Base-by-base conservation (phyloP, 2,113 vertebrate species). In the Eubucco bourcierii region DNA sequence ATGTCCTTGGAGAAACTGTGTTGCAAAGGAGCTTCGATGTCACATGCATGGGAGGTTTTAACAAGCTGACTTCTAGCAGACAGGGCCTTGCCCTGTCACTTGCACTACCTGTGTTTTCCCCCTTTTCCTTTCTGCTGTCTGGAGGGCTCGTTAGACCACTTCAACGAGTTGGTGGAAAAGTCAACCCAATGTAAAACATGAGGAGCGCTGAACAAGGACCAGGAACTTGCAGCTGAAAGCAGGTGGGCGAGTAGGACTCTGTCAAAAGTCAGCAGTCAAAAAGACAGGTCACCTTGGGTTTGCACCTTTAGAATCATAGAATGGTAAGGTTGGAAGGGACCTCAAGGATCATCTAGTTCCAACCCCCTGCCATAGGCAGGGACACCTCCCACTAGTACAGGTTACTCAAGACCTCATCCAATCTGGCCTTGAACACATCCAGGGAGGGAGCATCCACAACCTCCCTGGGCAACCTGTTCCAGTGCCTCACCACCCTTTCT, bases 221-320 rank as follows among this genome's bases (percentile, higher is more conserved):
- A 7, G 50, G 77, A 73, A 4, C 47, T 4, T 0, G 0, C 10
- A 28, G 31, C 50, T 66, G 72, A 39, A 53, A 63, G 39, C 46
- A 11, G 10, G 4, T 10, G 47, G 15, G 16, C 3, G 8, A 7
- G 4, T 3, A 24, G n/a, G 31, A 12, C 55, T 27, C 11, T 31
- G 33, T 47, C 63, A 84, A n/a, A n/a, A n/a, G 33, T 7, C 67
- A 29, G 59, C 0, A 3, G 33, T 60, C 11, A 39, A 3, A 17
- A 24, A 27, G 68, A 29, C 46, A 28, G 60, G 41, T 18, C 59
- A 6, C 52, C n/a, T 59, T n/a, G 34, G 31, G 24, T 66, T 79
- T 60, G 37, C 61, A 78, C 46, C 33, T 59, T 70, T 12, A 47
- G 27, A 16, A n/a, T n/a, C n/a, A n/a, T n/a, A n/a, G n/a, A n/a